A percentile compares a stretch with the other conserved stretches of the same genome.
These are phyloP conservation scores for Meteorus colon DNA, from an alignment of 2,888 invertebrate species.

Conservation along the genomic window DNA sequence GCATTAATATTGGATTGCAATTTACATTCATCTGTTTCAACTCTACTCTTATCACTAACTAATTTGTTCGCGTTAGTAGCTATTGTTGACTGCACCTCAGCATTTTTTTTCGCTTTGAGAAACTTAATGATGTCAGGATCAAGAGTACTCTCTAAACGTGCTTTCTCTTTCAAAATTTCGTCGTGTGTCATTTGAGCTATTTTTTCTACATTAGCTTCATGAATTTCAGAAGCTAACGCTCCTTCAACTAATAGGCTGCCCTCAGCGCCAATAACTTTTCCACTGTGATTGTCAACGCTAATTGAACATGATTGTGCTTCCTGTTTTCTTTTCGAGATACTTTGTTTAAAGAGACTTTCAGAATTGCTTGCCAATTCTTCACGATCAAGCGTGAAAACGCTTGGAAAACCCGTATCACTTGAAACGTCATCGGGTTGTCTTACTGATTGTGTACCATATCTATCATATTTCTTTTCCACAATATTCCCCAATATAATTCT, in stretches of 20 bases:
- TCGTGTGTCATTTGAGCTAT: slow-evolving; percentile 81
- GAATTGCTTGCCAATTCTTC: slow-evolving; percentile 38
- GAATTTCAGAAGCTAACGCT: slow-evolving; percentile 77
- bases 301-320: neutral
- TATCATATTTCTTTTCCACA: slow-evolving; percentile 62
- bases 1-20: neutral
- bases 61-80: no score
- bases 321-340: slow-evolving; percentile 43
- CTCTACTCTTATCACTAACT: slow-evolving; percentile 11
- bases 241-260: slow-evolving; percentile 54
- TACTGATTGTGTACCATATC: slow-evolving; percentile 33
- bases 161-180: slow-evolving; percentile 84
- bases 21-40: slow-evolving; percentile 41
- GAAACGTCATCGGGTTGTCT: slow-evolving; percentile 22
- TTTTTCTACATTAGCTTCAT: slow-evolving; percentile 82
- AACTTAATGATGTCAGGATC: slow-evolving; percentile 82
- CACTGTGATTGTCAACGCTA: neutral
- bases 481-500: slow-evolving; percentile 67
- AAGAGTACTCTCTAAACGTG: slow-evolving; percentile 79
- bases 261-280: neutral
- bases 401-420: slow-evolving; percentile 63
- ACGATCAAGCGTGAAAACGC: slow-evolving; percentile 59
- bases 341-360: slow-evolving; percentile 63
- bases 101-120: slow-evolving; percentile 75
- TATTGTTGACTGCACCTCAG: neutral